Evolutionary conservation across 2,797 vertebrate genomes (phyloP).

Genomic region (Lagocephalus sceleratus): DNA sequence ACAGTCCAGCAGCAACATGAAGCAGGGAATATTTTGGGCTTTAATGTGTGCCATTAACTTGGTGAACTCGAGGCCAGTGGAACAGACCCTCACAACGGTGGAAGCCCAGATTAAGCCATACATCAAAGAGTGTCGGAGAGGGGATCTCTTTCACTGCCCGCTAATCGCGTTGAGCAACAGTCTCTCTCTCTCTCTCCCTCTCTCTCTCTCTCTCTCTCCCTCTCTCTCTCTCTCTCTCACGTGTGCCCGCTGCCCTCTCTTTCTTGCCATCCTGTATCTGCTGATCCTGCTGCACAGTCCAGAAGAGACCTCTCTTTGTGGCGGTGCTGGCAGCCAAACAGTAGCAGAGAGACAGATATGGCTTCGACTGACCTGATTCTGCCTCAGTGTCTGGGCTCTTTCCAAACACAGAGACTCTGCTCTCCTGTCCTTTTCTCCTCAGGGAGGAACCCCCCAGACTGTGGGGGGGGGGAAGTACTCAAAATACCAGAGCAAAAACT

Average conservation of each 20-base stretch:
- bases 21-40: slow-evolving; percentile 24
- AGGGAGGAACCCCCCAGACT: slow-evolving; percentile 46
- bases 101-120: slow-evolving; percentile 61
- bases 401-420: slow-evolving; percentile 64
- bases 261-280: slow-evolving; percentile 53
- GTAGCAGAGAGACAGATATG: slow-evolving; percentile 67
- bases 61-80: slow-evolving; percentile 44
- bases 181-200: slow-evolving; percentile 40
- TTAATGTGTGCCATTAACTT: slow-evolving; percentile 59
- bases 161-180: slow-evolving; percentile 67
- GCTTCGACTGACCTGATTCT: slow-evolving; percentile 77
- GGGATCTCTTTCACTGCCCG: slow-evolving; percentile 58
- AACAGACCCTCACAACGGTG: slow-evolving; percentile 34
- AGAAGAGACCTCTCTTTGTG: slow-evolving; percentile 75
- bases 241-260: slow-evolving; percentile 41
- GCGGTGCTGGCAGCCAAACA: slow-evolving; percentile 64
- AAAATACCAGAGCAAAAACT: slow-evolving; percentile 12
- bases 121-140: slow-evolving; percentile 63
- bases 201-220: slow-evolving; percentile 39
- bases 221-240: slow-evolving; percentile 33
- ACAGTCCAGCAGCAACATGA: slow-evolving; percentile 27
- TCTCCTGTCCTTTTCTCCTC: slow-evolving; percentile 57
- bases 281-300: slow-evolving; percentile 63
- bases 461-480: no score
- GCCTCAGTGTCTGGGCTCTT: slow-evolving; percentile 61